Conservation (phyloP, 2,113 vertebrate species). For the Brachionichthys hirsutus region DNA sequence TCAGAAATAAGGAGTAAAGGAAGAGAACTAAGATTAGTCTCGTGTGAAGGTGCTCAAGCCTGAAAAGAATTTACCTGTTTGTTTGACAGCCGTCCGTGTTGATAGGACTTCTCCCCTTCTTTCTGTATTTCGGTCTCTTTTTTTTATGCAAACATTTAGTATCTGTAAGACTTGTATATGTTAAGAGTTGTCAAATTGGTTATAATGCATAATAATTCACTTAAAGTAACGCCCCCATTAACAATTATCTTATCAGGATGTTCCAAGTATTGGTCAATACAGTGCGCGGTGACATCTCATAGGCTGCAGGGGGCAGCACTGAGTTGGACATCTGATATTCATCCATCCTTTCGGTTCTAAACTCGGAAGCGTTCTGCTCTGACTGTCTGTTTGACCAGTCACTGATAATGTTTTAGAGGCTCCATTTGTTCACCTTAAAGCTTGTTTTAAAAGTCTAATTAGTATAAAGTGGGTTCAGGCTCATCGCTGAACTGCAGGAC, state of each 20-base stretch:
- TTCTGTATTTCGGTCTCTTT: slow-evolving; percentile 7
- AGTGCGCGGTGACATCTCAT: slow-evolving; percentile 50
- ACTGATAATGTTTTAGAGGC: slow-evolving; percentile 11
- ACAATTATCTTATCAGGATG: slow-evolving; percentile 28
- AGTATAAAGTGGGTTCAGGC: slow-evolving; percentile 23
- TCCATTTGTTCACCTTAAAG: slow-evolving; percentile 16
- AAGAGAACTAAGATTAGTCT: slow-evolving; percentile 9
- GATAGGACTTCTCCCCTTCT: slow-evolving; percentile 33
- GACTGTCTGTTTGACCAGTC: slow-evolving; percentile 7
- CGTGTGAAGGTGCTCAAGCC: background rate
- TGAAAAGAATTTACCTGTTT: slow-evolving; percentile 21
- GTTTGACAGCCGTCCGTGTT: slow-evolving; percentile 49
- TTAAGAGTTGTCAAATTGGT: slow-evolving; percentile 49
- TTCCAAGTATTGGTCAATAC: slow-evolving; percentile 40
- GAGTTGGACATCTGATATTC: slow-evolving; percentile 27
- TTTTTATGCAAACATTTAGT: slow-evolving; percentile 46
- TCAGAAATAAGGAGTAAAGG: background rate
- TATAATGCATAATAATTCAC: slow-evolving; percentile 23
- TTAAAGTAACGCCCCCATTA: background rate
- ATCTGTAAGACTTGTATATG: slow-evolving; percentile 63
- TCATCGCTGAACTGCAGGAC: slow-evolving; percentile 9
- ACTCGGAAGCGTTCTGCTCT: slow-evolving; percentile 33
- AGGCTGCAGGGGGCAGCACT: slow-evolving; percentile 68
- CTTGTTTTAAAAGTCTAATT: slow-evolving; percentile 5
- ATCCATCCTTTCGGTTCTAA: slow-evolving; percentile 29